Conservation (phyloP, 2,797 vertebrate genomes). For the Cossypha dichroa region DNA sequence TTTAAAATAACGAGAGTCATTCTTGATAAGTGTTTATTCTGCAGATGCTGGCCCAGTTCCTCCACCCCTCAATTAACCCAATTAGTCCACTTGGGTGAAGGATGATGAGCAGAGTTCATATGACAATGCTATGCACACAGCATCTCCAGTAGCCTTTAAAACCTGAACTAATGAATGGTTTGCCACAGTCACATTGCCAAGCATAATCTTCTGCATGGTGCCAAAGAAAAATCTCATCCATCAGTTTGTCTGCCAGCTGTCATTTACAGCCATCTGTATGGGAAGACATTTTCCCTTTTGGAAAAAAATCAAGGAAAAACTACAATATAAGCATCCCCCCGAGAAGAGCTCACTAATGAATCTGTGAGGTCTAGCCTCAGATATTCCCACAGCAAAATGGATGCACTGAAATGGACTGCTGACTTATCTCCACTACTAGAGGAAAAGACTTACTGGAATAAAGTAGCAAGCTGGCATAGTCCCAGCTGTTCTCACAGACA, state of each 20-base stretch:
- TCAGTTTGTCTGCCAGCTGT: constrained; percentile 56
- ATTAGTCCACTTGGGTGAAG: constrained; percentile 1
- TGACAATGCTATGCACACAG: not conserved
- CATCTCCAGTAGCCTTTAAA: constrained; percentile 38
- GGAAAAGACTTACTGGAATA: constrained; percentile 15
- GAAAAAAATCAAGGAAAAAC: constrained; percentile 57
- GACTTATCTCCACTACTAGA: not conserved
- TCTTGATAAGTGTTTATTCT: constrained; percentile 15
- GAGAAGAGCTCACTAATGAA: constrained; percentile 13
- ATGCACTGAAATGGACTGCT: not conserved
- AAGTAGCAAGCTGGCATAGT: not conserved
- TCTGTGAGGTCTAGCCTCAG: constrained; percentile 8
- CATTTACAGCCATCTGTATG: constrained; percentile 60
- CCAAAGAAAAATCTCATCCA: constrained; percentile 52
- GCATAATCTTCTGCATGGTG: not conserved
- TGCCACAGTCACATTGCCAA: constrained; percentile 11
- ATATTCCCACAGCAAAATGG: not conserved
- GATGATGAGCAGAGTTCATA: not conserved
- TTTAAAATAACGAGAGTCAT: constrained; percentile 22
- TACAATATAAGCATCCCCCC: constrained; percentile 20
- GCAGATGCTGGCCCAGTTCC: constrained; percentile 9
- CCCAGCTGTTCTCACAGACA: not conserved
- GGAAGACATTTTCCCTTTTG: constrained; percentile 26
- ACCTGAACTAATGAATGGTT: constrained; percentile 37
- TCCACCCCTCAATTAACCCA: constrained; percentile 33